Percentiles rank a stretch among this genome's conserved stretches.
Evolutionary conservation across 2,797 vertebrate species (phyloP).

Genomic region (Cuculus canorus): DNA sequence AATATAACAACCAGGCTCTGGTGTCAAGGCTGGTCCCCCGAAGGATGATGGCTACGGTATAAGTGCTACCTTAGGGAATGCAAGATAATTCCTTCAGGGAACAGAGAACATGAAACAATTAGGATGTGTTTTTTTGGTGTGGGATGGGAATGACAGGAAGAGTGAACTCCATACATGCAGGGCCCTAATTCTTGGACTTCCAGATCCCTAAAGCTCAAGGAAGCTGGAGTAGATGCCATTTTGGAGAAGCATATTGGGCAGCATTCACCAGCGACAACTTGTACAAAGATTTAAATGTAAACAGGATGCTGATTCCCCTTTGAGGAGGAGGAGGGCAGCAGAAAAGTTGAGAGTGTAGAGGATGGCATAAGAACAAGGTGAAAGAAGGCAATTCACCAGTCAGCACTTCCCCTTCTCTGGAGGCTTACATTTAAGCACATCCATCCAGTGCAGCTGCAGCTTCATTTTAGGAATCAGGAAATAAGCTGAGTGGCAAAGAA

Average conservation of each 20-base stretch:
- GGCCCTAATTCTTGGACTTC: background rate
- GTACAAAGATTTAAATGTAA: background rate
- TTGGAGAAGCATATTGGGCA: background rate
- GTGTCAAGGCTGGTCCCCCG: background rate
- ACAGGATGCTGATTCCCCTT: background rate
- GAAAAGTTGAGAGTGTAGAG: background rate
- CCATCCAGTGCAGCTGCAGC: conserved; percentile 66
- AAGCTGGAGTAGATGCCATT: background rate
- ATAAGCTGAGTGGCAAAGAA: conserved; percentile 67
- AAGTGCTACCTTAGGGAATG: background rate
- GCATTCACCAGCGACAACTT: background rate
- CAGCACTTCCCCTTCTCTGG: conserved; percentile 66
- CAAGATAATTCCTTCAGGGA: background rate
- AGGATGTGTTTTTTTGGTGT: background rate
- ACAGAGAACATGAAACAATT: background rate
- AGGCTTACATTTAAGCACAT: conserved; percentile 58
- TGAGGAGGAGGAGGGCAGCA: background rate
- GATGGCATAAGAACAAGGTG: conserved; percentile 26
- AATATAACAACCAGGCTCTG: background rate
- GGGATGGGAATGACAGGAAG: background rate
- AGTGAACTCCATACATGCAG: background rate
- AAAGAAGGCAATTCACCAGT: conserved; percentile 57
- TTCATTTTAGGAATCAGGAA: conserved; percentile 71
- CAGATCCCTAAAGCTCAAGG: background rate
- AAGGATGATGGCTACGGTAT: background rate